Evolutionary conservation across 2,797 vertebrate species (phyloP), one percentile per base, ranked within the genome.

Genomic region (Triplophysa bombifrons): DNA sequence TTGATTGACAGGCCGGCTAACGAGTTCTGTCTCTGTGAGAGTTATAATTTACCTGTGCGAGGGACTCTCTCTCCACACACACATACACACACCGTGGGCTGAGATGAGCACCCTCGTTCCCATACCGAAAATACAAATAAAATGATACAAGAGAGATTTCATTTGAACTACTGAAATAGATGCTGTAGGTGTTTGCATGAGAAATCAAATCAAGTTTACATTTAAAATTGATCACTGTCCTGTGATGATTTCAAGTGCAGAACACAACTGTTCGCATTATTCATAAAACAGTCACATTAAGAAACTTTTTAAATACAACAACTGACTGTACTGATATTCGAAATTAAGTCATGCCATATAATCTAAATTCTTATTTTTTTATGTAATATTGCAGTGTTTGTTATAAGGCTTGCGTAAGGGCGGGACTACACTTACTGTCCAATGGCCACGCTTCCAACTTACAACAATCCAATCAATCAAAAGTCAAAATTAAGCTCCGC

Each of bases 11-110:
- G 85, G 41, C 51, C 71, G 70, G 80, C 85, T 91, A 91, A 91
- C 88, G 87, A 92, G 87, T 77, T 78, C 80, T 86, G 87, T 88
- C 89, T 88, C 80, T 58, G 86, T 79, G 83, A 80, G 72, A 70
- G 79, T 88, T 88, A 86, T 88, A 86, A 90, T 87, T 89, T 85
- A 91, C 89, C 90, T 91, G 84, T 74, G 85, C 83, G 41, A 79
- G 80, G 73, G 72, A 76, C 74, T 73, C 68, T 70, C 66, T 60
- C 38, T 58, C 73, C 76, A 76, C 38, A 17, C 71, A 61, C 56
- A 70, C 63, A 53, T 78, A 60, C 44, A 41, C 63, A 71, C 19
- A 61, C 34, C 20, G 25, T 9, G 25, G 25, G 22, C 12, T 53
- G 80, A 44, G 61, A 60, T 74, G 70, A 77, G 70, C 70, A 61